These are phyloP conservation scores for Barnardius zonarius DNA, from an alignment of 2,113 vertebrate species.

Conservation along the genomic window DNA sequence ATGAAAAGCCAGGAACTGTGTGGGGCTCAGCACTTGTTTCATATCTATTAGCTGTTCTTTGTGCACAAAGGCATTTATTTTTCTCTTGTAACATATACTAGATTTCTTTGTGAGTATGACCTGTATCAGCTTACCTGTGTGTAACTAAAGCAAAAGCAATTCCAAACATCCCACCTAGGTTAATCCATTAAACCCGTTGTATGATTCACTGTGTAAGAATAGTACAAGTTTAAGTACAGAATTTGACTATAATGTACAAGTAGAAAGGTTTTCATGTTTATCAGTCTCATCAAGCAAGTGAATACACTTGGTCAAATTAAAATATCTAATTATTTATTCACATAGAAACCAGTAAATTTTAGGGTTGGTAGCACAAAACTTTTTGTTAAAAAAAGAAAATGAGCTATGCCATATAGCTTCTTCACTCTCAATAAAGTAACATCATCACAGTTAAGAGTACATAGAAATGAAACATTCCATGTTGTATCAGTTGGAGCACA, in stretches of 20 bases:
- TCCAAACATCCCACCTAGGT: background rate
- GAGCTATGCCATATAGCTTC: conserved; percentile 61
- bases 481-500: conserved; percentile 55
- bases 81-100: background rate
- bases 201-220: background rate
- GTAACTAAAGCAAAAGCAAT: background rate
- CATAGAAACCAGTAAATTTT: conserved; percentile 38
- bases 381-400: conserved; percentile 52
- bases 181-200: background rate
- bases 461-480: conserved; percentile 60
- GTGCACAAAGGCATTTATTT: background rate
- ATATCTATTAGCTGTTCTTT: background rate
- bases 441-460: conserved; percentile 45
- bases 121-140: background rate
- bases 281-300: background rate
- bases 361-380: conserved; percentile 42
- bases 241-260: background rate
- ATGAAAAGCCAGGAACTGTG: background rate
- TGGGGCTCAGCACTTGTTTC: background rate
- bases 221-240: conserved; percentile 29
- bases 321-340: conserved; percentile 37
- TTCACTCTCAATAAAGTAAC: conserved; percentile 47
- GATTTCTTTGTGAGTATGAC: background rate
- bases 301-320: background rate
- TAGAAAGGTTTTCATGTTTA: background rate